Evolutionary conservation across 2,113 vertebrate species (phyloP), one percentile per base, ranked within the genome.

Genomic region (Panurus biarmicus): DNA sequence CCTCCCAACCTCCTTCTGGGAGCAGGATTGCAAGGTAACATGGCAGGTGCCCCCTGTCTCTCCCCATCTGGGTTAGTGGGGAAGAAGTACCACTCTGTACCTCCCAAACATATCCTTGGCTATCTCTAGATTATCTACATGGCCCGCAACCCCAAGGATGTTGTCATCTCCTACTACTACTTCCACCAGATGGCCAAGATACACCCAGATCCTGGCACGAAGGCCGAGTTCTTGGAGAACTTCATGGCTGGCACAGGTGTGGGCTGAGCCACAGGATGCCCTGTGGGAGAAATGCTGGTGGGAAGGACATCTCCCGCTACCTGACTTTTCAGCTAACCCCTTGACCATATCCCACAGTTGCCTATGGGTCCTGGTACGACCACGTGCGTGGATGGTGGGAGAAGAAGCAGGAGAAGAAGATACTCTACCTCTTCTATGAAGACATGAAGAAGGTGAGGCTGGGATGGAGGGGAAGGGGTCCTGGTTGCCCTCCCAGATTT

Each of bases 401-500:
- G 84, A 98, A 98, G 92, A 98, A 83, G 79, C 84, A 98, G 81
- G 95, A 96, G 23, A 96, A 97, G 87, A 96, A 91, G 7, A 78
- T 98, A 61, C 97, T 98, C 51, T 98, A 98, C 69, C 95, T 99
- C 66, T 98, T 98, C 96, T 99, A 98, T 66, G 98, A 99, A 93
- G 98, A 99, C 72, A 78, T 98, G 96, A 96, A 97, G 85, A 97
- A 98, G 98, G 98, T 98, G 94, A 98, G 94, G 77, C 24, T 65
- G 31, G 44, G 21, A 50, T 44, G 29, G 35, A 81, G 26, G 22
- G 10, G 24, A 84, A 7, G 36, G 22, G 6, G 2, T 8, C 7
- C 25, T 2, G 0, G 6, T 58, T 40, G 2, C 7, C 6, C 5
- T 14, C 10, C 4, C 11, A 29, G 16, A 8, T 83, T 87, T 79